Conservation (phyloP, 2,797 vertebrate genomes). For the Netta rufina region DNA sequence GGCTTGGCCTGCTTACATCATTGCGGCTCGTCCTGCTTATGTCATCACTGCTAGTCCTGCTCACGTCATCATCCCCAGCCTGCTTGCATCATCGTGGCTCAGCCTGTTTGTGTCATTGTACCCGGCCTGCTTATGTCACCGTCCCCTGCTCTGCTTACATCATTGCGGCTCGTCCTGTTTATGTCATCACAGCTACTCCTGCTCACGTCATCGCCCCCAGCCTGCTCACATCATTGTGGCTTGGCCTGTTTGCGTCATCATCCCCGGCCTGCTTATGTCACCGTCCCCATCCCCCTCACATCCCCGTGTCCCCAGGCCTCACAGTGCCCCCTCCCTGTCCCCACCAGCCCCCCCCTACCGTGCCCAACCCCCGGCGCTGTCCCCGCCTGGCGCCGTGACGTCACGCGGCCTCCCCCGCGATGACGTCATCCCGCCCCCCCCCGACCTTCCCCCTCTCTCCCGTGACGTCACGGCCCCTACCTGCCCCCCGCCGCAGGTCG, state of each 20-base stretch:
- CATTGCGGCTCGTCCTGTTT: neutral
- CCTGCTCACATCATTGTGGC: neutral
- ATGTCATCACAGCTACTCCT: neutral
- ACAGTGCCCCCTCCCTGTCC: too few relatives aligned
- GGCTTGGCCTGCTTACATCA: neutral
- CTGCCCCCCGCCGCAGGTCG: constrained; percentile 80
- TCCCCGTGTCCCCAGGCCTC: too few relatives aligned
- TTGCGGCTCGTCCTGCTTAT: too few relatives aligned
- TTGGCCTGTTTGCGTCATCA: neutral
- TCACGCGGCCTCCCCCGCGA: neutral
- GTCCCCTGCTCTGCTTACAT: too few relatives aligned
- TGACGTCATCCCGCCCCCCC: neutral
- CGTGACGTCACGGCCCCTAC: neutral
- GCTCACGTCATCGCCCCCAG: too few relatives aligned
- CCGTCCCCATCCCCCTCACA: rapidly evolving
- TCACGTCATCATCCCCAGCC: neutral
- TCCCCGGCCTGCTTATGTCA: too few relatives aligned
- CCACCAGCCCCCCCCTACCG: too few relatives aligned
- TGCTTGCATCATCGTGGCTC: too few relatives aligned
- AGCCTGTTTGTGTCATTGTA: too few relatives aligned
- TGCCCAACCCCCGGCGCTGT: too few relatives aligned
- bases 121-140: too few relatives aligned
- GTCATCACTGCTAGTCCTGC: neutral
- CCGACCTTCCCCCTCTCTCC: neutral
- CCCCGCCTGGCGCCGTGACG: rapidly evolving